Base-by-base conservation (phyloP, 2,797 vertebrate species). In the Coranthus polyacanthus region DNA sequence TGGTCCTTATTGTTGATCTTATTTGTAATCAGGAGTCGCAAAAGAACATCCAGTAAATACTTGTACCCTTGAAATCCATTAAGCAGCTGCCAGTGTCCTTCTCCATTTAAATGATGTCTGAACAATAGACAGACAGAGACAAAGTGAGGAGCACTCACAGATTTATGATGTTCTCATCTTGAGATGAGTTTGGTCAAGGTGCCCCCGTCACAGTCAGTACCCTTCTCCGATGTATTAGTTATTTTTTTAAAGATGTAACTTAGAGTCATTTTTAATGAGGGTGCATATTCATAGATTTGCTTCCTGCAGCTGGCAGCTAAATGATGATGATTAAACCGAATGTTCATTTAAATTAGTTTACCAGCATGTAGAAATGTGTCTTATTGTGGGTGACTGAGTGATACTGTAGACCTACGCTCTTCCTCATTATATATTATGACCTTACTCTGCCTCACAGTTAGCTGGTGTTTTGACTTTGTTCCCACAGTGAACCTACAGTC, bases 121-220 rank as follows among this genome's bases (percentile, higher is more conserved):
- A 66, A 74, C 73, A 79, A 78, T 77, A 84, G 83, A 81, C 39
- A 60, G 73, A 73, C 69, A 29, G 62, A 51, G 47, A 43, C 53
- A 49, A 37, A 6, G 56, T 29, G 41, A 56, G 45, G 56, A 57
- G 46, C 57, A 8, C 80, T 37, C 47, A 13, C 68, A 77, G 78
- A 85, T 88, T 83, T 81, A 87, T 86, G 51, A 45, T 29, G 24
- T 61, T 67, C 61, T 70, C 72, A 81, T 79, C 39, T 29, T 17
- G 52, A 83, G 53, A 86, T 74, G 66, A 75, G 66, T 72, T 74
- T 53, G 60, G 81, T 85, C 76, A 87, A 89, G 78, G 87, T 90
- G 83, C 64, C 84, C 75, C 52, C 26, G 59, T 62, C 21, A 68
- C 59, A 50, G 72, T 55, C 55, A 9, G 38, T 43, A 64, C 43